Evolutionary conservation across 2,113 vertebrate genomes (phyloP), one percentile per base, ranked within the genome.

Genomic region (Lota lota): DNA sequence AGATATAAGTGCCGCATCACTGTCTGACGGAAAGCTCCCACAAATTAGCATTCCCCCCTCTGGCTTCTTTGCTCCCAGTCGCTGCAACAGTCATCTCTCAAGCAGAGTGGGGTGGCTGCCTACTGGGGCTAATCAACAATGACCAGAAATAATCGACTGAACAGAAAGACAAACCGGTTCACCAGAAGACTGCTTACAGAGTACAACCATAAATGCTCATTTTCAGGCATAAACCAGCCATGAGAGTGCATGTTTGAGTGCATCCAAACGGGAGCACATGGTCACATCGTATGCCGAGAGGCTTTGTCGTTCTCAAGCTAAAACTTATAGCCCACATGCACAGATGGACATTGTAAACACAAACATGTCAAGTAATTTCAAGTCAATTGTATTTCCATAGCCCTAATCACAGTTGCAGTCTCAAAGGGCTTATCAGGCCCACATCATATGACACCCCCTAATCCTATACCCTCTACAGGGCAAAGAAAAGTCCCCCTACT

Each of bases 1-100:
- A 88, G 87, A 88, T 85, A 89, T 87, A 78, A 70, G 80, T 83
- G 75, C 80, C n/a, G n/a, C n/a, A n/a, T n/a, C n/a, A 87, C 56
- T 75, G 47, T 90, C 87, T 81, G 66, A 79, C 86, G 77, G 70
- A 79, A 79, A 77, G 76, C 85, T 53, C 12, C 12, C 11, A 2
- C 12, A 68, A 77, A 76, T 80, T 70, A 78, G 73, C 70, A 69
- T 66, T 74, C 74, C 69, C 67, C 72, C 75, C 73, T 69, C 70
- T 63, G 66, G 70, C 69, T 66, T 60, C 60, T 76, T 72, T 64
- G 20, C 57, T 70, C 40, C 61, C 64, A n/a, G 18, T 20, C 3
- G 6, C 63, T 8, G 6, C 7, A 22, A 14, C 10, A 20, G 68
- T 61, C 83, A 76, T 80, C 73, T 73, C 71, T 79, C 64, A 76